These are phyloP conservation scores for Poeciliopsis presidionis DNA, from an alignment of 2,797 vertebrate genomes.

Conservation along the genomic window DNA sequence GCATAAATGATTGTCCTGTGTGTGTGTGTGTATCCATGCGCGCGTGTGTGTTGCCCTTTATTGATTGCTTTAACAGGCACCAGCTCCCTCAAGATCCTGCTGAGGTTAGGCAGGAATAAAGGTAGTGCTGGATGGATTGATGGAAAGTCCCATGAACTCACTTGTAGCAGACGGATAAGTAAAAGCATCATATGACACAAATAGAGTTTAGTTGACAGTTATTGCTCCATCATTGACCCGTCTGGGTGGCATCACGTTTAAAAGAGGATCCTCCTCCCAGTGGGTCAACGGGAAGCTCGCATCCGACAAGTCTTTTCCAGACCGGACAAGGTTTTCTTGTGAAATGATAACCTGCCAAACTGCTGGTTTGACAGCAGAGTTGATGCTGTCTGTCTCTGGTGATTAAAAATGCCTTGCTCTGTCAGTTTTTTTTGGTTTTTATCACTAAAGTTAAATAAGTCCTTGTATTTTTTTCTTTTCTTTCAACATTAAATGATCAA, in stretches of 20 bases:
- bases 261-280: background rate
- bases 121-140: background rate
- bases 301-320: background rate
- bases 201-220: background rate
- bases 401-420: background rate
- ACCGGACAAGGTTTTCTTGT: background rate
- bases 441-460: background rate
- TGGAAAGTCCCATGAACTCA: background rate
- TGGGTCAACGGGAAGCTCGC: background rate
- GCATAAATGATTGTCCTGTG: background rate
- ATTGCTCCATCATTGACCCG: background rate
- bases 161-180: background rate
- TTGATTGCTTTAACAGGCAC: background rate
- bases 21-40: no score
- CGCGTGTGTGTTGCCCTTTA: background rate
- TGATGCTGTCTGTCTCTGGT: background rate
- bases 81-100: background rate
- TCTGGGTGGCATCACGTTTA: background rate
- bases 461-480: background rate
- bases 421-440: background rate
- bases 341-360: background rate
- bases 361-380: background rate
- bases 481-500: background rate
- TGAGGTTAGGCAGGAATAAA: background rate
- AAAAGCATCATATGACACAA: background rate